Conservation (phyloP, 2,797 vertebrate species). For the Brachymystax lenok region DNA sequence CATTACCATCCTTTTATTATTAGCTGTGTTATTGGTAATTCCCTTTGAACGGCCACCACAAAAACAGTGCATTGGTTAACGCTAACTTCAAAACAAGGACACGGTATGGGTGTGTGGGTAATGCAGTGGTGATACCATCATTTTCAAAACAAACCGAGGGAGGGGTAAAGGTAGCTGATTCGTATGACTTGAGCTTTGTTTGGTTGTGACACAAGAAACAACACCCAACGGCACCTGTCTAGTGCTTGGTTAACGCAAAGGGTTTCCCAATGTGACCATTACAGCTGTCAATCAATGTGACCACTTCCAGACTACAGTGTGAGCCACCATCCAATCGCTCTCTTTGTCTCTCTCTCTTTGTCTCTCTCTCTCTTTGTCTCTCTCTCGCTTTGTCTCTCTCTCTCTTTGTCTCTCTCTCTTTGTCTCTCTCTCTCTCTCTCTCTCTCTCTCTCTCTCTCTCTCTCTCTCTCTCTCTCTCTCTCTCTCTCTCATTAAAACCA, state of each 20-base stretch:
- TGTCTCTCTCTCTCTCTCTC: background rate
- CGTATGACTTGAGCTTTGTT: slow-evolving; percentile 7
- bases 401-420: too few species aligned
- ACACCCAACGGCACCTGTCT: slow-evolving; percentile 65
- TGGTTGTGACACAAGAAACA: slow-evolving; percentile 47
- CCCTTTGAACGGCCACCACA: slow-evolving; percentile 69
- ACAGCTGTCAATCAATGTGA: slow-evolving; percentile 47
- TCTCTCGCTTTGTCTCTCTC: too few species aligned
- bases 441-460: slow-evolving; percentile 21
- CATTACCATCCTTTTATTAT: slow-evolving; percentile 81
- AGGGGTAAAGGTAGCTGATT: slow-evolving; percentile 40
- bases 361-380: too few species aligned
- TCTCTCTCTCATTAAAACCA: slow-evolving; percentile 17
- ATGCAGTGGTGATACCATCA: slow-evolving; percentile 61
- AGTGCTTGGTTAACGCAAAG: slow-evolving; percentile 61
- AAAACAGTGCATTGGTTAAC: slow-evolving; percentile 59
- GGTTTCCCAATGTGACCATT: slow-evolving; percentile 58
- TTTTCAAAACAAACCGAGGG: slow-evolving; percentile 62
- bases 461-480: slow-evolving; percentile 26
- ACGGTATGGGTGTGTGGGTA: slow-evolving; percentile 55
- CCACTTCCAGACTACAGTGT: slow-evolving; percentile 6
- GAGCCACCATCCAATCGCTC: slow-evolving; percentile 9
- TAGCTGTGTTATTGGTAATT: slow-evolving; percentile 80
- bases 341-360: slow-evolving; percentile 20
- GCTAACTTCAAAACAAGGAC: slow-evolving; percentile 60